Conservation (phyloP, 2,113 vertebrate species). For the Phyllopteryx taeniolatus region DNA sequence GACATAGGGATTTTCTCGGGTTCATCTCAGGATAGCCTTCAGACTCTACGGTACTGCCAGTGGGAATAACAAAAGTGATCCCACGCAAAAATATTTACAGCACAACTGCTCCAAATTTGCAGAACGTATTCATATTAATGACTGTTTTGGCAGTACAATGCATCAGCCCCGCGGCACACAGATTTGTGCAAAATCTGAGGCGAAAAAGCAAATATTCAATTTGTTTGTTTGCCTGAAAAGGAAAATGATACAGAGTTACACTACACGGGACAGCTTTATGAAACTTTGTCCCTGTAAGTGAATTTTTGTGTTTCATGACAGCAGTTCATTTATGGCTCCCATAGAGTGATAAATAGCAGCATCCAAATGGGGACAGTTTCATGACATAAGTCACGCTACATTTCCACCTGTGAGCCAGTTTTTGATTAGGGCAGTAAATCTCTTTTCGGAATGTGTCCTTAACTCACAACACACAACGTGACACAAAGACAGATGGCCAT, state of each 20-base stretch:
- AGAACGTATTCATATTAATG: constrained; percentile 67
- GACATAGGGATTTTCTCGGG: constrained; percentile 64
- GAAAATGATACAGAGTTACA: constrained; percentile 32
- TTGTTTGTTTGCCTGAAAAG: constrained; percentile 51
- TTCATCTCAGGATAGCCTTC: constrained; percentile 71
- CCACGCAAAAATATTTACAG: constrained; percentile 56
- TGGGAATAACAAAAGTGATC: constrained; percentile 37
- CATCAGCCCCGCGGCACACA: constrained; percentile 51
- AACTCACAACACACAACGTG: constrained; percentile 7
- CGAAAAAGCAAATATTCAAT: constrained; percentile 64
- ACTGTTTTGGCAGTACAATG: constrained; percentile 40
- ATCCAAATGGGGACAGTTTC: constrained; percentile 67
- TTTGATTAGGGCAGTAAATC: constrained; percentile 81
- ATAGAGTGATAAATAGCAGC: constrained; percentile 68
- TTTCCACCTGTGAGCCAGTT: constrained; percentile 67
- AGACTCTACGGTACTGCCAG: constrained; percentile 35
- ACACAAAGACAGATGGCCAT: constrained; percentile 37
- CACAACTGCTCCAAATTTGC: constrained; percentile 25
- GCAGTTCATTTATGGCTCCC: constrained; percentile 49
- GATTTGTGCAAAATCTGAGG: constrained; percentile 54
- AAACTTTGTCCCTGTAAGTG: constrained; percentile 41
- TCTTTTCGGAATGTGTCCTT: constrained; percentile 32
- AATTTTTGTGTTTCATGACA: constrained; percentile 20
- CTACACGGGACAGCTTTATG: constrained; percentile 46
- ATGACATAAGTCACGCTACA: constrained; percentile 76